A percentile compares a stretch with the other conserved stretches of the same genome.
Evolutionary conservation across 2,888 invertebrate species (phyloP).

Genomic region (Habrosyne pyritoides): DNA sequence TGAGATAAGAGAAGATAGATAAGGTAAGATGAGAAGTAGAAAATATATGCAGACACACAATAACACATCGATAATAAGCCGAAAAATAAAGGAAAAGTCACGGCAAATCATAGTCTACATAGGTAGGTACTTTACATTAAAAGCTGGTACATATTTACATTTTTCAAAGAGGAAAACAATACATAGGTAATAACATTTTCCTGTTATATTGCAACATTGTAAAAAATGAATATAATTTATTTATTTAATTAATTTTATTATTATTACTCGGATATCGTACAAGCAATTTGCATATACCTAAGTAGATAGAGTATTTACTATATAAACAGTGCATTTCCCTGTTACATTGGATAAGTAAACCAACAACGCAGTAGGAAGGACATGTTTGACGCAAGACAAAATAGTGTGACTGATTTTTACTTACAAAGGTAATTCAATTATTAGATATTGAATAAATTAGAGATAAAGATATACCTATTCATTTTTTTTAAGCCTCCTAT

Average conservation of each 20-base stretch:
- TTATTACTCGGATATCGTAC: neutral
- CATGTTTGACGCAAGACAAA: neutral
- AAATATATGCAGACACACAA: no score
- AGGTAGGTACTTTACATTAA: neutral
- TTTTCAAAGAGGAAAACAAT: neutral
- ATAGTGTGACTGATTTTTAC: no score
- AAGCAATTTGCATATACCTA: neutral
- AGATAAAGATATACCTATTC: no score
- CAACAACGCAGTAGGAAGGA: neutral
- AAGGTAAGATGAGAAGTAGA: no score
- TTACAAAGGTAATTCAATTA: no score
- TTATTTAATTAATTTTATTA: neutral
- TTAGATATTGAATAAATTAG: no score
- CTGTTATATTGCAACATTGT: neutral
- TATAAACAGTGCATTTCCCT: neutral
- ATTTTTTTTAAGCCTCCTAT: no score
- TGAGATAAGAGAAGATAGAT: no score
- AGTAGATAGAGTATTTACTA: neutral
- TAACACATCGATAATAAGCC: no score
- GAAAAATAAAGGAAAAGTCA: neutral
- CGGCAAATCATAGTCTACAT: neutral
- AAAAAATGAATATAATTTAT: neutral
- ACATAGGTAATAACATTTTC: no score
- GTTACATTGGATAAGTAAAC: neutral
- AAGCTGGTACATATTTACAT: neutral